phyloP scores from a whole-genome alignment of 2,888 invertebrate genomes.

The Amblyjoppa proteus region DNA sequence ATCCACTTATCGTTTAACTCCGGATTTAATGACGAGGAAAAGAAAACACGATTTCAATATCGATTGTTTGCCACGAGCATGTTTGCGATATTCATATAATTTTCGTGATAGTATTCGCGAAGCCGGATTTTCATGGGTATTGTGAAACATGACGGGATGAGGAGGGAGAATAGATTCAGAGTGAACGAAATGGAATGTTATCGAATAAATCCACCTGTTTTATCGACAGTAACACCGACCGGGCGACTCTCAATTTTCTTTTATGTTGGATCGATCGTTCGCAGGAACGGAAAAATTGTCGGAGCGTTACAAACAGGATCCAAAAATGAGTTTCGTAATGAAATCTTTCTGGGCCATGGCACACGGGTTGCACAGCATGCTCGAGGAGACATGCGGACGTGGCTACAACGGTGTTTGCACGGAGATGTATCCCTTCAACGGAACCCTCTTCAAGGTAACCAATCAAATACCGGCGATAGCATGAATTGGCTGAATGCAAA shows the following conservation, averaged over 20 bases:
- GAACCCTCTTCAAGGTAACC: slow-evolving; percentile 88
- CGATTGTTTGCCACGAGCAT: no score
- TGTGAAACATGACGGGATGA: not conserved
- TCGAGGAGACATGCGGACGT: slow-evolving; percentile 88
- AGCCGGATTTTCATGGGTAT: not conserved
- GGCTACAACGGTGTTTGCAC: slow-evolving; percentile 87
- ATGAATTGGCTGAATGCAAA: not conserved
- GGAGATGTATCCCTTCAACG: slow-evolving; percentile 90
- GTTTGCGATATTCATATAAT: no score
- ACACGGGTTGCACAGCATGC: slow-evolving; percentile 90
- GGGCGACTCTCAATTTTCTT: not conserved
- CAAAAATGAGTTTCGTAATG: slow-evolving; percentile 92
- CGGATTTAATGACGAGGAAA: not conserved
- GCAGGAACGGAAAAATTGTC: slow-evolving; percentile 87
- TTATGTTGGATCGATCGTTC: slow-evolving; percentile 65
- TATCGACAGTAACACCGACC: not conserved
- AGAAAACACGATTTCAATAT: not conserved
- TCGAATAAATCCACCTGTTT: slow-evolving; percentile 8
- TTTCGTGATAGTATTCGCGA: not conserved
- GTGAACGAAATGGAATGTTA: not conserved
- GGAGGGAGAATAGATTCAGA: not conserved
- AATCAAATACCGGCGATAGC: not conserved
- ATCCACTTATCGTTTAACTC: not conserved
- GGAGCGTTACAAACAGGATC: slow-evolving; percentile 89
- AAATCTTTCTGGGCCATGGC: slow-evolving; percentile 92